phyloP scores from a whole-genome alignment of 2,888 invertebrate species.

The Callinectes sapidus region DNA sequence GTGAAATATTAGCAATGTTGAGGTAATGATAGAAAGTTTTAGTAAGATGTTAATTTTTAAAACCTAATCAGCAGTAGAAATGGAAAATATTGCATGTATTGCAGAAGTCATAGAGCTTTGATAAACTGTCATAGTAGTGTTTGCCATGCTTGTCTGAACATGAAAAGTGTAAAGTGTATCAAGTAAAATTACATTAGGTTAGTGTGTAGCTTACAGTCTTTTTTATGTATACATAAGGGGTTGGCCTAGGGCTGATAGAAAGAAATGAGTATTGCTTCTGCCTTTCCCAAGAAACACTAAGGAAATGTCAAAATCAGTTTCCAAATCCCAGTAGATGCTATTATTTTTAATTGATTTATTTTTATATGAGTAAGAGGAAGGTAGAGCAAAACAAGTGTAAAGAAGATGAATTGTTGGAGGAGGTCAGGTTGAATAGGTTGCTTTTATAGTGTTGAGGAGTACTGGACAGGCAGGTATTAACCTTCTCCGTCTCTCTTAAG shows the following conservation, averaged over 20 bases:
- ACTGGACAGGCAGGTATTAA: not conserved
- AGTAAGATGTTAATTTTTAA: not conserved
- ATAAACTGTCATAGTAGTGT: conserved; percentile 14
- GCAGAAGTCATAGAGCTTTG: not conserved
- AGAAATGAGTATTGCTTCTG: not conserved
- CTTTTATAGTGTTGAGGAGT: not conserved
- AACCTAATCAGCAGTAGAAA: not conserved
- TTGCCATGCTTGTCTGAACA: not conserved
- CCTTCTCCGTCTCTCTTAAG: not conserved
- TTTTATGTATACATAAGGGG: not conserved
- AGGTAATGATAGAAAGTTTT: not conserved
- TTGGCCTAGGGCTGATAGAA: not conserved
- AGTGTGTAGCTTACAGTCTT: not conserved
- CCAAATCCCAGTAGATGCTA: not conserved
- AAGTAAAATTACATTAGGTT: not conserved
- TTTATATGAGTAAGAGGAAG: not conserved
- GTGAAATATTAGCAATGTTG: not conserved
- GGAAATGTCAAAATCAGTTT: not conserved
- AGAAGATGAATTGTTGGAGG: not conserved
- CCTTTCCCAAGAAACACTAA: conserved; percentile 14
- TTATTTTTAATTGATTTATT: not conserved
- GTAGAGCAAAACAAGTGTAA: not conserved
- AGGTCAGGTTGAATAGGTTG: not conserved
- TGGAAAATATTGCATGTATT: conserved; percentile 15
- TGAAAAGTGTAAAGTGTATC: not conserved